Base-by-base conservation (phyloP, 64 coral and sea anemone genomes). In the Trachythela sp. region DNA sequence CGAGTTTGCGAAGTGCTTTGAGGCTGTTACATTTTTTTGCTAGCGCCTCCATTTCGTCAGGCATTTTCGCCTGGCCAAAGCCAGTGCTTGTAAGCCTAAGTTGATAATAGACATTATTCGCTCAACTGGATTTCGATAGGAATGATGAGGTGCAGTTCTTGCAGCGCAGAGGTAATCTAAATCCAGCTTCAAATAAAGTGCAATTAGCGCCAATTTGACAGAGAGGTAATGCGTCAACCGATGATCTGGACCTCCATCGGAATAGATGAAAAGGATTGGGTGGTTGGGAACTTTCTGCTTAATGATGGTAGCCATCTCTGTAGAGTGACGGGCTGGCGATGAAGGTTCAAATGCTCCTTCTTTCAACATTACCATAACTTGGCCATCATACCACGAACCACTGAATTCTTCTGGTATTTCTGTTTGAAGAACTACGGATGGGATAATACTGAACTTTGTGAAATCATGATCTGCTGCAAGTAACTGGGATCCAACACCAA, bases 31-130 rank as follows among this genome's bases (percentile, higher is more conserved):
- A 80, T 34, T 9, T 18, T 0, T 7, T 80, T 80, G 75, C 75
- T 9, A 80, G 34, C 8, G 32, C 34, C 34, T 80, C 32, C 75
- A 80, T 80, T 80, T 80, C 75, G n/a, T n/a, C n/a, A n/a, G n/a
- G n/a, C n/a, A n/a, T n/a, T n/a, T n/a, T n/a, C n/a, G n/a, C n/a
- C n/a, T n/a, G n/a, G n/a, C n/a, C n/a, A n/a, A n/a, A n/a, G n/a
- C n/a, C n/a, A n/a, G n/a, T n/a, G n/a, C n/a, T n/a, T n/a, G n/a
- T n/a, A n/a, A n/a, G n/a, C n/a, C n/a, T n/a, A n/a, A n/a, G n/a
- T n/a, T n/a, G n/a, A 80, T n/a, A 40, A 80, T 80, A 80, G 75
- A 80, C 75, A 80, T 80, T 80, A 80, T 80, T 29, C 75, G 75
- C 34, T 80, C 75, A 80, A 80, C 75, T 80, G 75, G 75, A 80